These are phyloP conservation scores for Athene noctua DNA, from an alignment of 2,113 vertebrate genomes.

Conservation along the genomic window DNA sequence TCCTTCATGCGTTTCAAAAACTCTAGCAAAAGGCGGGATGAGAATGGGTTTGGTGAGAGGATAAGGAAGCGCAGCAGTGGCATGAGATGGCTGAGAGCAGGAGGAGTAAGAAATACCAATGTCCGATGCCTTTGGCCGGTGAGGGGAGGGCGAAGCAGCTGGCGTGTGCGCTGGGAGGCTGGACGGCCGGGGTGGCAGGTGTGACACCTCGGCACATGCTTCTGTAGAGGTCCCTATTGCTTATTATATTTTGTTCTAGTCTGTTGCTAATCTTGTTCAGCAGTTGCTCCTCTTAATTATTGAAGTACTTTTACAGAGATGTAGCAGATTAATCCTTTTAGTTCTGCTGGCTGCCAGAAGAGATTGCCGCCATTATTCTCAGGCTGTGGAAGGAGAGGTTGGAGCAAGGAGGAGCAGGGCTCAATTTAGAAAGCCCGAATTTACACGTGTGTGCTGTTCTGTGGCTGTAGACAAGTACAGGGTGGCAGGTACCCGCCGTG, in stretches of 20 bases:
- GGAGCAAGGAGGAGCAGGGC: background rate
- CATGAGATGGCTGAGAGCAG: background rate
- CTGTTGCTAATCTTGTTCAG: conserved; percentile 51
- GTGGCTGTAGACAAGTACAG: fast-evolving
- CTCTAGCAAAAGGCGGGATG: fast-evolving
- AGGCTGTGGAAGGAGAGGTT: background rate
- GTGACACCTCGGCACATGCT: background rate
- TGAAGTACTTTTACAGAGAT: conserved; percentile 44
- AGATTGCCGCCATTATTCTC: conserved; percentile 8
- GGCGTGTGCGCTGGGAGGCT: fast-evolving
- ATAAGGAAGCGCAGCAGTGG: background rate
- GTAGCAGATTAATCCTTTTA: conserved; percentile 54
- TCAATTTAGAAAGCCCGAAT: background rate
- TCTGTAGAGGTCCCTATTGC: background rate
- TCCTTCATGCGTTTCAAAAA: background rate
- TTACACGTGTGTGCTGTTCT: background rate
- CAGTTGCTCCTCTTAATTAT: conserved; percentile 57
- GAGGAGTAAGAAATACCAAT: background rate
- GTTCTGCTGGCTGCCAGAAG: conserved; percentile 38
- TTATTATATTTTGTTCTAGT: conserved; percentile 23
- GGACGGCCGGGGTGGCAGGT: background rate
- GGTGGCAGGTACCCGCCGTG: background rate
- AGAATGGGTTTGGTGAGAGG: background rate
- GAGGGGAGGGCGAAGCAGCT: background rate
- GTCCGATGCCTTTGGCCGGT: background rate